phyloP scores from a whole-genome alignment of 2,888 invertebrate species.

The Drymonia ruficornis region DNA sequence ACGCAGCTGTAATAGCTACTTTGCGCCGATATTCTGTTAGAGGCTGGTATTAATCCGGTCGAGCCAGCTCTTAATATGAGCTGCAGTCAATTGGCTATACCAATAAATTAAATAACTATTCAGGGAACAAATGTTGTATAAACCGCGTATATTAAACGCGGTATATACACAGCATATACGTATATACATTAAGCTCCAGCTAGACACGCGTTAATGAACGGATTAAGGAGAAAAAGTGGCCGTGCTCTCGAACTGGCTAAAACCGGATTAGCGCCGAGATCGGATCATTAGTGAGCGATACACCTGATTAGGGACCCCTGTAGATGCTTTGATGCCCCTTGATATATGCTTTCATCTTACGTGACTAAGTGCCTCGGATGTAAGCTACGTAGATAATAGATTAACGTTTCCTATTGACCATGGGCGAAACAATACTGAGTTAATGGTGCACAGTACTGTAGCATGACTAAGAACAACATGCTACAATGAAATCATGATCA shows the following conservation, averaged over 20 bases:
- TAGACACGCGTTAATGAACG: conserved; percentile 72
- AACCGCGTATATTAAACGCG: too few species aligned
- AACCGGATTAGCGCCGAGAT: conserved; percentile 70
- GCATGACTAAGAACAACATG: too few species aligned
- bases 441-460: too few species aligned
- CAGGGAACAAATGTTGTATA: too few species aligned
- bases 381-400: conserved; percentile 8
- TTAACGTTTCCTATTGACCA: background rate
- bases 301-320: conserved; percentile 66
- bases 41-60: too few species aligned
- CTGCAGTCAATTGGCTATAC: too few species aligned
- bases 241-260: conserved; percentile 57
- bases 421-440: background rate
- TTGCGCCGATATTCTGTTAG: too few species aligned
- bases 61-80: too few species aligned
- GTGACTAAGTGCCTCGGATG: conserved; percentile 46
- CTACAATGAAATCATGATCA: too few species aligned
- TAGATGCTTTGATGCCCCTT: conserved; percentile 56
- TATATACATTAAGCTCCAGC: conserved; percentile 49
- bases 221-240: conserved; percentile 77
- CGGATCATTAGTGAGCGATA: conserved; percentile 77
- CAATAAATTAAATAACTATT: too few species aligned
- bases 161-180: background rate
- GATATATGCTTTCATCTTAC: conserved; percentile 55
- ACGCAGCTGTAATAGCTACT: too few species aligned